These are phyloP conservation scores for Eptesicus fuscus DNA, from an alignment of 2,113 vertebrate genomes.

Conservation along the genomic window DNA sequence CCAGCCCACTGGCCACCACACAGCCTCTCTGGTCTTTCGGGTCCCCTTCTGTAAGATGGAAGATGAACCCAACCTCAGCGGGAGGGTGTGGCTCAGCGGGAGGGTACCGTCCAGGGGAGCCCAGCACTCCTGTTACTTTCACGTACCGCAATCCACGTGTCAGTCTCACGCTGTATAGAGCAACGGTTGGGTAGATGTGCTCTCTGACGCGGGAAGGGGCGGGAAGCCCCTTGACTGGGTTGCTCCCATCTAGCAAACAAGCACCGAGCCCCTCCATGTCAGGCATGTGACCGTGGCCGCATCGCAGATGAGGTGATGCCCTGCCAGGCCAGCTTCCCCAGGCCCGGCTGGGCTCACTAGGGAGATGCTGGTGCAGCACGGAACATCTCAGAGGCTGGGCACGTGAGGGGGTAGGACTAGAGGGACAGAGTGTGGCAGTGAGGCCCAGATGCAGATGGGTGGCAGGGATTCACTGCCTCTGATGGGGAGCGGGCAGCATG, in stretches of 20 bases:
- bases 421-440: not conserved
- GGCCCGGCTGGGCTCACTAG: not conserved
- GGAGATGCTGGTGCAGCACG: not conserved
- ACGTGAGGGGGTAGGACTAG: not conserved
- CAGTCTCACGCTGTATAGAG: not conserved
- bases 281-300: not conserved
- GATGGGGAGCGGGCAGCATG: no score
- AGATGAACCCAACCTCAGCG: not conserved
- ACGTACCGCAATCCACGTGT: accelerated
- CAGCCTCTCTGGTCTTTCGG: not conserved
- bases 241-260: not conserved
- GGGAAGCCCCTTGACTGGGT: not conserved
- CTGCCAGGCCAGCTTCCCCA: not conserved
- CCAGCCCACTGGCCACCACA: no score
- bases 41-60: not conserved
- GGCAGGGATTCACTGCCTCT: not conserved
- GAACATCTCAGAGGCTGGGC: not conserved
- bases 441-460: not conserved
- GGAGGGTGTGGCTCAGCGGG: not conserved
- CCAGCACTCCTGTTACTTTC: not conserved
- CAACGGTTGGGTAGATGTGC: no score
- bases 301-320: not conserved
- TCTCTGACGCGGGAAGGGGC: not conserved
- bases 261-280: not conserved
- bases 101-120: accelerated